Evolutionary conservation across 2,797 vertebrate species (phyloP).

Genomic region (Enteromius fasciolatus): DNA sequence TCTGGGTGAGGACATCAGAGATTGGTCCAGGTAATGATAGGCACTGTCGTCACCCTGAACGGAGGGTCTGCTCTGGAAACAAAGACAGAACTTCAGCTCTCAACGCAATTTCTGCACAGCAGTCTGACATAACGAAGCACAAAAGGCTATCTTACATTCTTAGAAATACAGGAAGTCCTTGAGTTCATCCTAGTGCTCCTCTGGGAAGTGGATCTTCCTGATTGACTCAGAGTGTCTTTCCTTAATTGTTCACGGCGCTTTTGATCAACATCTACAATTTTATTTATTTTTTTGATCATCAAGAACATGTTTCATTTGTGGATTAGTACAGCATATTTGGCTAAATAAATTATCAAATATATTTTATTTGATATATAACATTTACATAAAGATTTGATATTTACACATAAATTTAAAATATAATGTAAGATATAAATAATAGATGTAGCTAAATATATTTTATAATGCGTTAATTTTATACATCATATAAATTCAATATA

Average conservation of each 20-base stretch:
- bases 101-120: not conserved
- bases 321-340: no score
- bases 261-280: constrained; percentile 86
- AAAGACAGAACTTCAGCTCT: not conserved
- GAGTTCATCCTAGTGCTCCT: constrained; percentile 69
- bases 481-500: not conserved
- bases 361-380: no score
- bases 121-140: not conserved
- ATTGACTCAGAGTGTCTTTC: constrained; percentile 75
- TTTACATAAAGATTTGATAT: no score
- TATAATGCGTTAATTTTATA: not conserved
- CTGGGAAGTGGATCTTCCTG: constrained; percentile 70
- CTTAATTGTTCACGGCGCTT: constrained; percentile 81
- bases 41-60: constrained; percentile 66
- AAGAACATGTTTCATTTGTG: no score
- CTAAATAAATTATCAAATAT: no score
- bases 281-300: not conserved
- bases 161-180: constrained; percentile 68
- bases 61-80: constrained; percentile 70
- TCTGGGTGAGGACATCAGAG: constrained; percentile 69
- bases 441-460: not conserved
- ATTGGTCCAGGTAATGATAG: constrained; percentile 66
- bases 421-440: no score
- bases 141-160: constrained; percentile 74
- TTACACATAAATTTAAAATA: no score